Percentiles rank a stretch among this genome's conserved stretches.
Conservation (phyloP, 1,140 invertebrate species). For the Danaus melanippus region DNA sequence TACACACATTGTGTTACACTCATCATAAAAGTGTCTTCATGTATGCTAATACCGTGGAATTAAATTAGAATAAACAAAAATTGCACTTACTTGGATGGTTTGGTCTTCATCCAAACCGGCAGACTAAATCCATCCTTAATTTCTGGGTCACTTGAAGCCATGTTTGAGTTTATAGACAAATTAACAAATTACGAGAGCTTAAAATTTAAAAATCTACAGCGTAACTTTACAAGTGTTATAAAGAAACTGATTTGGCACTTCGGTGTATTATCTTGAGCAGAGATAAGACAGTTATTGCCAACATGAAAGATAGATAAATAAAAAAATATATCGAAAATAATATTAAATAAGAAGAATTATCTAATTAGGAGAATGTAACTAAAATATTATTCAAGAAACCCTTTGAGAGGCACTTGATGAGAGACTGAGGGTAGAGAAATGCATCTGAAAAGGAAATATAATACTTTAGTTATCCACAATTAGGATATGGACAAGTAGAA, state of each 20-base stretch:
- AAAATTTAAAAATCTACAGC: no score
- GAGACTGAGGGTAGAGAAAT: conserved; percentile 34
- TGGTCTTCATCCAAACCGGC: conserved; percentile 61
- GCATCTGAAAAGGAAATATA: conserved; percentile 54
- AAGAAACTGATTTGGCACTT: conserved; percentile 14
- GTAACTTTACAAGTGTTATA: no score
- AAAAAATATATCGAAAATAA: conserved; percentile 18
- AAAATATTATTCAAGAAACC: conserved; percentile 47
- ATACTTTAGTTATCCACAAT: background rate
- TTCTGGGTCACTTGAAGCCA: conserved; percentile 62
- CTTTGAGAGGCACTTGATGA: conserved; percentile 47
- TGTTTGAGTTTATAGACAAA: conserved; percentile 18
- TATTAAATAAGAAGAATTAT: conserved; percentile 23
- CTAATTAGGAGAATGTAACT: conserved; percentile 3
- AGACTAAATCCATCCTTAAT: conserved; percentile 57
- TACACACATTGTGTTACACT: no score
- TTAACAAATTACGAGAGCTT: no score
- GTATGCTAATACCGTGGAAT: no score
- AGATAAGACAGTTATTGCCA: conserved; percentile 57
- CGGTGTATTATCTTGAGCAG: conserved; percentile 60
- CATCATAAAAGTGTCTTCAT: no score
- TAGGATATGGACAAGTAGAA: no score
- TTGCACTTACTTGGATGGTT: conserved; percentile 52
- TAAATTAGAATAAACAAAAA: no score
- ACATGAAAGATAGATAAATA: conserved; percentile 33